Conservation (phyloP, 2,888 invertebrate species). For the Azorinus chamasolen region DNA sequence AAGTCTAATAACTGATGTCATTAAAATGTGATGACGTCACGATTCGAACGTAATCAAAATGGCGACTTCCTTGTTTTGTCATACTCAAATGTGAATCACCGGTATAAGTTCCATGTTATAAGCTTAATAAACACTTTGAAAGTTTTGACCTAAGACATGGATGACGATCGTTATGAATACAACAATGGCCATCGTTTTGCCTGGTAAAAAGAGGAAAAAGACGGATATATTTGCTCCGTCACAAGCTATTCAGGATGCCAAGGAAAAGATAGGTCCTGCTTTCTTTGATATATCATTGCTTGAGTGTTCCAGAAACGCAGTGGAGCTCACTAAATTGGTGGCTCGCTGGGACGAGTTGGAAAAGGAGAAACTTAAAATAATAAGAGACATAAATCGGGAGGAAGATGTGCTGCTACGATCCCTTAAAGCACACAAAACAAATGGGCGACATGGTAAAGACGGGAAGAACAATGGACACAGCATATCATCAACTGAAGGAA, state of each 20-base stretch:
- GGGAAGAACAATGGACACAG: too few relatives aligned
- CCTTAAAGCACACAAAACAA: constrained; percentile 23
- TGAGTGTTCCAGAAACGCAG: constrained; percentile 75
- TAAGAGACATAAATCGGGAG: constrained; percentile 59
- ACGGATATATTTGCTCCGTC: constrained; percentile 64
- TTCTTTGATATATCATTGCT: constrained; percentile 68
- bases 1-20: too few relatives aligned
- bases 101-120: too few relatives aligned
- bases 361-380: constrained; percentile 58
- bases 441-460: neutral
- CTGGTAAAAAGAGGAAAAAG: constrained; percentile 33
- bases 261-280: constrained; percentile 69
- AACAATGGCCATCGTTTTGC: constrained; percentile 47
- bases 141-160: too few relatives aligned
- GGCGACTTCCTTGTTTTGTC: neutral
- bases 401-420: constrained; percentile 62
- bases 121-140: too few relatives aligned
- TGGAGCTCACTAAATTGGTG: constrained; percentile 70
- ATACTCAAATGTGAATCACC: too few relatives aligned
- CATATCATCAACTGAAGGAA: constrained; percentile 12
- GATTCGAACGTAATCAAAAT: neutral
- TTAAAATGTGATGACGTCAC: neutral
- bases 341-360: constrained; percentile 68
- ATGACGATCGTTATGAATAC: too few relatives aligned
- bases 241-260: constrained; percentile 69